Evolutionary conservation across 2,888 invertebrate species (phyloP).

Genomic region (Chesias legatella): DNA sequence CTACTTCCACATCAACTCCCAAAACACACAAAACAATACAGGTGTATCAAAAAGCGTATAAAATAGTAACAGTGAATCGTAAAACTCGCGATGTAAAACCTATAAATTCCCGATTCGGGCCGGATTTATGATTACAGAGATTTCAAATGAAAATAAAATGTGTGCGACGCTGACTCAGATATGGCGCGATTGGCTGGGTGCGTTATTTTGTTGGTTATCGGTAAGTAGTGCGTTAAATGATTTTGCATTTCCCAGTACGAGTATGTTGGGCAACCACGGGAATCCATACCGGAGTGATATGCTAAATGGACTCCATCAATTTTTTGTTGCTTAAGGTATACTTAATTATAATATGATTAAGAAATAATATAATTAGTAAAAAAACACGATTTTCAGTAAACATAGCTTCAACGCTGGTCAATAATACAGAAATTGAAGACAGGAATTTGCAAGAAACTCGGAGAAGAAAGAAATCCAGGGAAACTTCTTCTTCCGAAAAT

Average conservation of each 20-base stretch:
- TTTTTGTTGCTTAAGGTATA: no score
- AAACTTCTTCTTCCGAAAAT: no score
- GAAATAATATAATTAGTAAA: no score
- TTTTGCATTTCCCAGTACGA: neutral
- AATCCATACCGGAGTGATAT: no score
- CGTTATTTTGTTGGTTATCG: slow-evolving; percentile 10
- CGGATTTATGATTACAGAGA: slow-evolving; percentile 36
- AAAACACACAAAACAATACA: slow-evolving; percentile 5
- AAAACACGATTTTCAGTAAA: slow-evolving; percentile 7
- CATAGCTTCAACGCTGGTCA: slow-evolving; percentile 5
- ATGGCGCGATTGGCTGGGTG: slow-evolving; percentile 14
- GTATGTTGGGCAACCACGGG: no score
- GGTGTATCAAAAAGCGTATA: slow-evolving; percentile 29
- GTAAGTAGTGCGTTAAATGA: slow-evolving; percentile 11
- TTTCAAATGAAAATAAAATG: slow-evolving; percentile 29
- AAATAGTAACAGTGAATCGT: slow-evolving; percentile 29
- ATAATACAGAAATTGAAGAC: slow-evolving; percentile 12
- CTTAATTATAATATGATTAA: no score
- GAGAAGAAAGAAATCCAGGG: slow-evolving; percentile 2
- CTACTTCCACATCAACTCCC: no score
- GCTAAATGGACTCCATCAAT: no score
- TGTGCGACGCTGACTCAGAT: slow-evolving; percentile 6
- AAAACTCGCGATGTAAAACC: slow-evolving; percentile 36
- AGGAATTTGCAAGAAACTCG: slow-evolving; percentile 13
- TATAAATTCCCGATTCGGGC: slow-evolving; percentile 35